Evolutionary conservation across 2,797 vertebrate genomes (phyloP), one percentile per base, ranked within the genome.

Genomic region (Thalassophryne amazonica): DNA sequence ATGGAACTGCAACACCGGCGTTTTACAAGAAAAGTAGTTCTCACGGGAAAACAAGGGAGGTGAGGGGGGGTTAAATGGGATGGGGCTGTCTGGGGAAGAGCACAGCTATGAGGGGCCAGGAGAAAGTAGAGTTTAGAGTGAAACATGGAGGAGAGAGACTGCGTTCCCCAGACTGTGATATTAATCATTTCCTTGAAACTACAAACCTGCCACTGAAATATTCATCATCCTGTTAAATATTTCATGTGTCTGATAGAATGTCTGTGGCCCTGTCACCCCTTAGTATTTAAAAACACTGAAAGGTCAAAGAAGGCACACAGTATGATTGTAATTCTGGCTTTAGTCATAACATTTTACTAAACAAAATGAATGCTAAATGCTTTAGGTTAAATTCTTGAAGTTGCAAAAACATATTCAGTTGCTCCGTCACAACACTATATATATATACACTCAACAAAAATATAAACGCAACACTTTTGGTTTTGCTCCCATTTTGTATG

Each of bases 191-290:
- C 46, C 42, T 47, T 6, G 47, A 77, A 81, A 84, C 71, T 27
- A 49, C 14, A 18, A 63, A 59, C 61, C 62, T 55, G 41, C 19
- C 51, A 47, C 71, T 90, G 48, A 91, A 89, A 83, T 85, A 89
- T 89, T 89, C 42, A 90, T 75, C 50, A 58, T 57, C 33, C 64
- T 66, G 13, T 52, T 91, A 33, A 88, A 89, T 89, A 88, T 86
- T 91, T 87, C 29, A 88, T 23, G 17, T 49, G 55, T 53, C 67
- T 49, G 67, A 54, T 51, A 29, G 60, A 61, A 63, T 82, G 69
- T 77, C 67, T 61, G 40, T 7, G 48, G 49, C 11, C 28, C 60
- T 69, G 52, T 41, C 56, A 54, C 49, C 55, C 50, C 34, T 60
- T 33, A 1, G 40, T 64, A 56, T 58, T 68, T 52, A 51, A 68